Evolutionary conservation across 2,113 vertebrate genomes (phyloP).

Genomic region (Saccopteryx leptura): DNA sequence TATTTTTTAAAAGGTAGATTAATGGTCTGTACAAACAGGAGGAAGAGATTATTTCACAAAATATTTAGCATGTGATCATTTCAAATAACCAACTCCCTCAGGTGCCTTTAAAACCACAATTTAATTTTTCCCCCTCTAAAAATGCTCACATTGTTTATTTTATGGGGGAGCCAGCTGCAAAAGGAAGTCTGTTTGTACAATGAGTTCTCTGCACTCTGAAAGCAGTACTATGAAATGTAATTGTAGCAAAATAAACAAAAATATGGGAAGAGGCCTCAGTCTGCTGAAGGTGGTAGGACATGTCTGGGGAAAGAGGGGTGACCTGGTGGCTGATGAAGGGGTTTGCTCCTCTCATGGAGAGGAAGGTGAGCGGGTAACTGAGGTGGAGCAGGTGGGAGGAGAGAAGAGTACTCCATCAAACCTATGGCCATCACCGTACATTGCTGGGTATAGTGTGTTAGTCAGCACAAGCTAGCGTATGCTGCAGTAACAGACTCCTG

Average conservation of each 20-base stretch:
- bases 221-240: not conserved
- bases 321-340: not conserved
- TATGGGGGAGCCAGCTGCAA: not conserved
- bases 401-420: rapidly evolving
- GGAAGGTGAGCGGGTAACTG: not conserved
- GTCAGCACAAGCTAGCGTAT: not conserved
- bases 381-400: not conserved
- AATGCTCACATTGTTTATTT: slow-evolving; percentile 36
- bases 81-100: slow-evolving; percentile 23
- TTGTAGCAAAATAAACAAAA: not conserved
- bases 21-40: not conserved
- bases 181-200: not conserved
- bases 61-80: slow-evolving; percentile 11
- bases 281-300: not conserved
- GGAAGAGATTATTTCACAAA: slow-evolving; percentile 33
- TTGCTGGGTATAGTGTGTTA: not conserved
- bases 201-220: not conserved
- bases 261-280: not conserved
- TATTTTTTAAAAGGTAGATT: not conserved
- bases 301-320: not conserved
- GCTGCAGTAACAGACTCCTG: not conserved
- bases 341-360: not conserved
- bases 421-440: rapidly evolving
- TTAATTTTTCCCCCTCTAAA: slow-evolving; percentile 23
- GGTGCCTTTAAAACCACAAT: not conserved